These are phyloP conservation scores for Nyctalus aviator DNA, from an alignment of 2,797 vertebrate genomes.

Conservation along the genomic window DNA sequence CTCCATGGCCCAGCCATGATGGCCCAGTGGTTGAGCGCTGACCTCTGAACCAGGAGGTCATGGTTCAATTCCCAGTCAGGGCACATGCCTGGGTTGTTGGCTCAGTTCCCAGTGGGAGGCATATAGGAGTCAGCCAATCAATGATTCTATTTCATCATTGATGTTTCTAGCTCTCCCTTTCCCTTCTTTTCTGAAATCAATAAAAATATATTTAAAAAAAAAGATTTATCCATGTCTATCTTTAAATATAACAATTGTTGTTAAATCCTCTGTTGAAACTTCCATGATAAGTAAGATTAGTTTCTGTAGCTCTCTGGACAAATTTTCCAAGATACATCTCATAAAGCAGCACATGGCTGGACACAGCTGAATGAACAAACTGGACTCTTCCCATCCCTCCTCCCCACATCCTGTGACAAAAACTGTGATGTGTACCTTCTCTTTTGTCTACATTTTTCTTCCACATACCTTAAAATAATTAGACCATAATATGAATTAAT, in stretches of 20 bases:
- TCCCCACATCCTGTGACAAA: neutral
- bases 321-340: neutral
- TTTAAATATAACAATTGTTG: neutral
- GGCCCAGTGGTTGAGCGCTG: too few relatives aligned
- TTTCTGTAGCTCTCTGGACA: neutral
- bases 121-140: too few relatives aligned
- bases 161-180: too few relatives aligned
- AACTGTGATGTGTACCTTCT: neutral
- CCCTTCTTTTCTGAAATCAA: too few relatives aligned
- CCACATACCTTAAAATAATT: conserved; percentile 64
- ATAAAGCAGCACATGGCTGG: neutral
- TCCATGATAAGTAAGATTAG: neutral
- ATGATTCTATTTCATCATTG: too few relatives aligned
- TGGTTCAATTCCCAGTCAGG: too few relatives aligned
- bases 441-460: conserved; percentile 61
- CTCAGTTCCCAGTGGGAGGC: too few relatives aligned
- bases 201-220: neutral
- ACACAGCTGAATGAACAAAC: neutral
- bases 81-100: too few relatives aligned
- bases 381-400: neutral
- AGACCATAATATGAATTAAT: conserved; percentile 55
- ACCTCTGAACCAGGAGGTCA: too few relatives aligned
- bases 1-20: too few relatives aligned
- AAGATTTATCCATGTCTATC: neutral
- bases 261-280: neutral